phyloP scores from a whole-genome alignment of 2,888 invertebrate genomes.

The Metallyticus violacea region DNA sequence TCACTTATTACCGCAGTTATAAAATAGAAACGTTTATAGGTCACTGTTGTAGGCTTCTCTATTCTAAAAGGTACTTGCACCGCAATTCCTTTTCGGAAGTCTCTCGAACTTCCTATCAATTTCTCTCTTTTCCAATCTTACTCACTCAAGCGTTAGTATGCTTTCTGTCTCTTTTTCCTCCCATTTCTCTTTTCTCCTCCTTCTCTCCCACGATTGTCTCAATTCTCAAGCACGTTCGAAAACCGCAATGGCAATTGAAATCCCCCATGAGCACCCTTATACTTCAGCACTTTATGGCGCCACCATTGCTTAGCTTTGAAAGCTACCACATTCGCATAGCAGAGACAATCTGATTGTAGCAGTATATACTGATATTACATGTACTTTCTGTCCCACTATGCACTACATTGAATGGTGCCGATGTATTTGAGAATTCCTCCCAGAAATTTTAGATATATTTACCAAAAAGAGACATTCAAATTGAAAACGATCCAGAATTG shows the following conservation, averaged over 20 bases:
- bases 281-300: slow-evolving; percentile 17
- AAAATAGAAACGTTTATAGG: neutral
- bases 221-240: slow-evolving; percentile 21
- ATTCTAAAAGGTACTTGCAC: neutral
- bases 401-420: too few species aligned
- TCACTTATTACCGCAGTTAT: too few species aligned
- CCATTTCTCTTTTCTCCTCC: neutral
- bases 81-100: neutral
- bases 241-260: slow-evolving; percentile 26
- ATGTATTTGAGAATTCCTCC: too few species aligned
- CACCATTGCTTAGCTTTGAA: neutral
- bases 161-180: neutral
- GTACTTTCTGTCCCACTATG: neutral
- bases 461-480: too few species aligned
- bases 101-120: neutral
- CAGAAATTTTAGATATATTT: too few species aligned
- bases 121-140: neutral
- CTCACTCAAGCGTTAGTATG: neutral
- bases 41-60: neutral
- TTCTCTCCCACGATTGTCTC: slow-evolving; percentile 8
- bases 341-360: neutral
- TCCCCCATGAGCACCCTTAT: slow-evolving; percentile 19
- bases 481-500: too few species aligned
- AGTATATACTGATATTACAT: neutral
- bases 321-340: neutral